Percentiles rank a stretch among this genome's conserved stretches.
phyloP scores from a whole-genome alignment of 37 sponge, comb jelly and placozoan species.

The Dysidea cf. avara region DNA sequence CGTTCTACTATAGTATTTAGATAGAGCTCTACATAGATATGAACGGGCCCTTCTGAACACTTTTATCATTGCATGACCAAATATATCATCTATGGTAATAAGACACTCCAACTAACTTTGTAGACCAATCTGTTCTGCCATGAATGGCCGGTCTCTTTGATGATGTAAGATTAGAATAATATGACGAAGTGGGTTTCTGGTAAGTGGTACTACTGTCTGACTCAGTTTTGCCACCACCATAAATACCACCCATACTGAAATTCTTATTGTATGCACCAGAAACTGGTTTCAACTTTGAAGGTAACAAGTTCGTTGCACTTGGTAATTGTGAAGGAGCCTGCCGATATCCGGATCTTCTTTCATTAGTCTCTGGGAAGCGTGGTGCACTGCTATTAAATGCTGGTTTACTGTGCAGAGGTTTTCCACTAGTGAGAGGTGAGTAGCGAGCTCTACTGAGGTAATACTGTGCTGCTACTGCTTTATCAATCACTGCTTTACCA shows the following conservation, averaged over 20 bases:
- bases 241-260: neutral
- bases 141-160: slow-evolving; percentile 13
- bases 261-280: neutral
- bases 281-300: neutral
- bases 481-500: slow-evolving; percentile 3
- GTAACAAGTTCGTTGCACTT: neutral
- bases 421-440: slow-evolving; percentile 47
- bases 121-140: slow-evolving; percentile 64
- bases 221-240: neutral
- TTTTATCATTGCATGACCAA: too few species aligned
- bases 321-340: too few species aligned
- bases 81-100: too few species aligned
- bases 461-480: slow-evolving; percentile 53
- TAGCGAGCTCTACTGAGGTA: slow-evolving; percentile 79
- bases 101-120: slow-evolving; percentile 65
- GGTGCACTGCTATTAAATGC: slow-evolving; percentile 64
- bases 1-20: too few species aligned
- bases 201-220: neutral
- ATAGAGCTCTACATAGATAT: too few species aligned
- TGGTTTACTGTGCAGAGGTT: neutral
- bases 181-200: too few species aligned
- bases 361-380: slow-evolving; percentile 26
- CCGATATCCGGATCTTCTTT: neutral
- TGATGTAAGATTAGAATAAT: neutral
- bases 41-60: too few species aligned